phyloP scores from a whole-genome alignment of 1,140 invertebrate genomes.

The Bombus polaris region DNA sequence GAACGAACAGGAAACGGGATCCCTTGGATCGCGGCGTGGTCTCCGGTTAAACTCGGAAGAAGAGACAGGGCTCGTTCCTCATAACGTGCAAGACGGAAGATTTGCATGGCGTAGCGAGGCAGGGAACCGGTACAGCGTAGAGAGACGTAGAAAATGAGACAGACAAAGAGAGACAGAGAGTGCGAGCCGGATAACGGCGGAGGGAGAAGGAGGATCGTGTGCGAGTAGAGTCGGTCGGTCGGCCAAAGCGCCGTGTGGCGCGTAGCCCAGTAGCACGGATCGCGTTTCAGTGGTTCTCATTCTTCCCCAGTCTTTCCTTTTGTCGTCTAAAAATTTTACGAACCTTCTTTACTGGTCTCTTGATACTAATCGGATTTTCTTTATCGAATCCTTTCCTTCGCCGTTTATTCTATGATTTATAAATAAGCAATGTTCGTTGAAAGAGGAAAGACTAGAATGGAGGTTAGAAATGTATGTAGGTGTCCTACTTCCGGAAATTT shows the following conservation, averaged over 20 bases:
- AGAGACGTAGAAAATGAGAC: background rate
- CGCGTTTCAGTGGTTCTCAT: constrained; percentile 68
- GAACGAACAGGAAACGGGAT: constrained; percentile 10
- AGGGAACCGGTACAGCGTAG: background rate
- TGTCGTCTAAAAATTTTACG: too few relatives aligned
- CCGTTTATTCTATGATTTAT: too few relatives aligned
- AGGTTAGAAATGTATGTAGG: too few relatives aligned
- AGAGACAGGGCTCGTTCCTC: constrained; percentile 16
- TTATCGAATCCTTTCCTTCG: background rate
- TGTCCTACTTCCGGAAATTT: too few relatives aligned
- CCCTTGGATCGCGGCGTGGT: background rate
- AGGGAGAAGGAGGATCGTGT: constrained; percentile 14
- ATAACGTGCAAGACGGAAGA: constrained; percentile 33
- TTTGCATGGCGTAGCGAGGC: constrained; percentile 22
- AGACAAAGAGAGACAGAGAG: background rate
- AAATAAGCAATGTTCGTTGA: too few relatives aligned
- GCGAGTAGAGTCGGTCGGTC: constrained; percentile 60
- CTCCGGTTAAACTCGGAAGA: constrained; percentile 21
- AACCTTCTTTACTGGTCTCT: background rate
- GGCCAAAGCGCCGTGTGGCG: constrained; percentile 62
- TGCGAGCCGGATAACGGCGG: constrained; percentile 9
- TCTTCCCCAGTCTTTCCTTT: background rate
- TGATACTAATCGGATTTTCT: background rate
- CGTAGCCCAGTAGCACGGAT: constrained; percentile 76
- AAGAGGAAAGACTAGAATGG: too few relatives aligned